Conservation (phyloP, 1,140 invertebrate species). For the Dendrolimus kikuchii region DNA sequence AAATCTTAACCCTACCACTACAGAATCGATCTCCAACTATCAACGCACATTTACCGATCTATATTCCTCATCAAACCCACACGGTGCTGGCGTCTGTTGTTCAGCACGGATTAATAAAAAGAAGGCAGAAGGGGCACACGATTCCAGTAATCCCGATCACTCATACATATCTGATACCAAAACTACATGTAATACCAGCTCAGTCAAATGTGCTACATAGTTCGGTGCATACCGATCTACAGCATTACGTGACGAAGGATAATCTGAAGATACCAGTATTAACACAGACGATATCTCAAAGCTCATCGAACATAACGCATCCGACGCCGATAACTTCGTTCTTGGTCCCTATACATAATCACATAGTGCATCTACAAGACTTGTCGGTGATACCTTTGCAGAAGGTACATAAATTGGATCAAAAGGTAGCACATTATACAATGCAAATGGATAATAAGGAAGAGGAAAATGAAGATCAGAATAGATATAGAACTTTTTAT, state of each 20-base stretch:
- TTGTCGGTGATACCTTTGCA: constrained; percentile 52
- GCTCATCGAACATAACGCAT: constrained; percentile 26
- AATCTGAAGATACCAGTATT: constrained; percentile 25
- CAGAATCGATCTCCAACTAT: constrained; percentile 8
- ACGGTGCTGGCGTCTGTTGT: constrained; percentile 1
- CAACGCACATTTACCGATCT: constrained; percentile 6
- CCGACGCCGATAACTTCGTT: constrained; percentile 26
- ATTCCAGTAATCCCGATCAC: constrained; percentile 40
- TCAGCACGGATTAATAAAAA: constrained; percentile 4
- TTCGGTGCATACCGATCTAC: constrained; percentile 15
- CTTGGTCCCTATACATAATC: constrained; percentile 35
- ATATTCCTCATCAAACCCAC: constrained; percentile 4
- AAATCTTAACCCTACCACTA: constrained; percentile 8
- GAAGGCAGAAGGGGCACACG: constrained; percentile 37
- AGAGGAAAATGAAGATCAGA: constrained; percentile 29
- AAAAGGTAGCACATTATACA: constrained; percentile 16
- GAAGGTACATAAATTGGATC: constrained; percentile 10
- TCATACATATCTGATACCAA: constrained; percentile 19
- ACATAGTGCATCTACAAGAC: constrained; percentile 38
- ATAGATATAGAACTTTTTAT: constrained; percentile 39
- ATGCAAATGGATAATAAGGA: constrained; percentile 24
- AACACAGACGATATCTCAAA: constrained; percentile 26
- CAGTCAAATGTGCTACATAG: constrained; percentile 23
- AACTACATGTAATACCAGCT: constrained; percentile 13
- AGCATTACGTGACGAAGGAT: constrained; percentile 22